These are phyloP conservation scores for Vulpes vulpes DNA, from an alignment of 2,113 vertebrate genomes.

Conservation along the genomic window DNA sequence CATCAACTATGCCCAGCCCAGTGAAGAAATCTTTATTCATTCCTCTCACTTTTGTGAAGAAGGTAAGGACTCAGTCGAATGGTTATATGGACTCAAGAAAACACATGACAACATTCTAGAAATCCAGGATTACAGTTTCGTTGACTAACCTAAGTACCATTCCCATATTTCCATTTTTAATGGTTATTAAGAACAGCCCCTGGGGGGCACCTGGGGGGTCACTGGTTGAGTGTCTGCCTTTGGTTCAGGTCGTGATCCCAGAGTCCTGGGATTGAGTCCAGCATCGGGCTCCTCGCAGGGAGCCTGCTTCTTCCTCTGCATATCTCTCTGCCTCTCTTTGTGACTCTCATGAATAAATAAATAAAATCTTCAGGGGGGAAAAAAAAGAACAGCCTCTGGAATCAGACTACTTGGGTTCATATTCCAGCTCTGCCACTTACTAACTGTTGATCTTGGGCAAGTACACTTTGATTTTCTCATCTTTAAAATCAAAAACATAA, in stretches of 20 bases:
- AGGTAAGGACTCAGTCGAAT: not conserved
- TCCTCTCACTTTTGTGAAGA: constrained; percentile 1
- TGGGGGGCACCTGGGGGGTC: not conserved
- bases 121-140: not conserved
- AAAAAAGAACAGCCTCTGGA: not conserved
- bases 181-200: not conserved
- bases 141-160: constrained; percentile 57
- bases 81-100: not conserved
- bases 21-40: constrained; percentile 21
- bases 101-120: not conserved
- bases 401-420: not conserved
- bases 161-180: not conserved
- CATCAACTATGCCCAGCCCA: constrained; percentile 1
- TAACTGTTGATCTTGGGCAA: not conserved
- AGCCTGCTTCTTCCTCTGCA: no score
- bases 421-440: not conserved
- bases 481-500: constrained; percentile 8
- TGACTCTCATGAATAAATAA: no score
- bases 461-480: not conserved
- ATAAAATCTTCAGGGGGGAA: no score
- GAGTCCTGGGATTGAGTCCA: no score
- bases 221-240: no score
- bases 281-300: no score
- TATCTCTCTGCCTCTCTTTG: no score
- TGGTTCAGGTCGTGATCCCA: no score